Percentiles rank a stretch among this genome's conserved stretches.
Evolutionary conservation across 1,140 invertebrate genomes (phyloP).

Genomic region (Plodia interpunctella): DNA sequence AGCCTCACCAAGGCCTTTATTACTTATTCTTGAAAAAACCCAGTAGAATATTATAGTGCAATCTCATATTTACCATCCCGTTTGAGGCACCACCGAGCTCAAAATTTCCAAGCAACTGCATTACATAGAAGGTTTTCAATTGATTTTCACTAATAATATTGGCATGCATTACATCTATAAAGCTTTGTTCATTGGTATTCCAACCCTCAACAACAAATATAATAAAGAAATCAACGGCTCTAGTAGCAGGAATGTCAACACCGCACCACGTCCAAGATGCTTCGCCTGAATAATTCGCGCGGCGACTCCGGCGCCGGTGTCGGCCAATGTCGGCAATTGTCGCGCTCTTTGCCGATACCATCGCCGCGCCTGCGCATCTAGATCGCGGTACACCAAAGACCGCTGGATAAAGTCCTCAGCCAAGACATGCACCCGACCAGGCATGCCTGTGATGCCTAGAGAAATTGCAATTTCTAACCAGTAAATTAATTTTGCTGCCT

Average conservation of each 20-base stretch:
- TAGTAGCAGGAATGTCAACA: conserved; percentile 16
- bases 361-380: conserved; percentile 64
- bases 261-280: conserved; percentile 20
- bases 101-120: too few species aligned
- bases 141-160: too few species aligned
- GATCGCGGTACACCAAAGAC: conserved; percentile 66
- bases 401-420: conserved; percentile 66
- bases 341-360: conserved; percentile 61
- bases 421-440: conserved; percentile 38
- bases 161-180: too few species aligned
- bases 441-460: conserved; percentile 65
- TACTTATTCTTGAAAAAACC: too few species aligned
- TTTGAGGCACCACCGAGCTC: too few species aligned
- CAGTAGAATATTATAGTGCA: too few species aligned
- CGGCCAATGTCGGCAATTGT: conserved; percentile 61
- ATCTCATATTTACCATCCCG: too few species aligned
- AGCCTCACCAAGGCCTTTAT: too few species aligned
- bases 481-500: conserved; percentile 2
- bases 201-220: neutral
- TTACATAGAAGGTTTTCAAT: too few species aligned
- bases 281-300: conserved; percentile 57
- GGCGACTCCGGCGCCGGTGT: conserved; percentile 24
- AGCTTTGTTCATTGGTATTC: neutral
- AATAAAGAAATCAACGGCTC: neutral
- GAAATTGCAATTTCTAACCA: conserved; percentile 19